Evolutionary conservation across 2,797 vertebrate genomes (phyloP).

Genomic region (Gymnoscopelus braueri): DNA sequence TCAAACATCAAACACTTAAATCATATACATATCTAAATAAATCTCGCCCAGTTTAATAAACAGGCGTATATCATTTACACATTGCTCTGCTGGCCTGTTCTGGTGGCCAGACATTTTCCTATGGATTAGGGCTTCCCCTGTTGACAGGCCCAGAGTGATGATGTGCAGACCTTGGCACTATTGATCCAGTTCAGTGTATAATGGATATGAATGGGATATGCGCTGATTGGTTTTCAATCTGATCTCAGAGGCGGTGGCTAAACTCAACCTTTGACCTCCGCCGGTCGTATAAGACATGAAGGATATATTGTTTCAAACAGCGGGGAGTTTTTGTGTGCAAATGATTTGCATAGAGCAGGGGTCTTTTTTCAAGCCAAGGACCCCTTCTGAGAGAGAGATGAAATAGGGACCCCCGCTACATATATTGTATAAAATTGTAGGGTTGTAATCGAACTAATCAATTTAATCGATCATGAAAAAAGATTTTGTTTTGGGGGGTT

Average conservation of each 20-base stretch:
- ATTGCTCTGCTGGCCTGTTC: slow-evolving; percentile 31
- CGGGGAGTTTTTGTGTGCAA: background rate
- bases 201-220: slow-evolving; percentile 69
- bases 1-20: slow-evolving; percentile 69
- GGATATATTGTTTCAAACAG: background rate
- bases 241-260: slow-evolving; percentile 42
- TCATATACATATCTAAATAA: slow-evolving; percentile 64
- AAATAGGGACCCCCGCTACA: too few relatives aligned
- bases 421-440: too few relatives aligned
- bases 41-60: slow-evolving; percentile 62
- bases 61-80: slow-evolving; percentile 61
- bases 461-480: too few relatives aligned
- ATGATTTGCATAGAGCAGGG: too few relatives aligned
- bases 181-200: slow-evolving; percentile 64
- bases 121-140: slow-evolving; percentile 60
- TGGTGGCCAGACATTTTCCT: slow-evolving; percentile 51
- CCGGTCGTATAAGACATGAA: slow-evolving; percentile 20
- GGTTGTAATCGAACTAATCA: too few relatives aligned
- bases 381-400: too few relatives aligned
- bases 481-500: too few relatives aligned
- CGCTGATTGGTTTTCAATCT: slow-evolving; percentile 67
- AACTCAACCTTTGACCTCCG: slow-evolving; percentile 48
- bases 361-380: too few relatives aligned
- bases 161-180: slow-evolving; percentile 66
- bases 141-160: slow-evolving; percentile 68